Base-by-base conservation (phyloP, 2,797 vertebrate genomes). In the Amblyopsis hoosieri region DNA sequence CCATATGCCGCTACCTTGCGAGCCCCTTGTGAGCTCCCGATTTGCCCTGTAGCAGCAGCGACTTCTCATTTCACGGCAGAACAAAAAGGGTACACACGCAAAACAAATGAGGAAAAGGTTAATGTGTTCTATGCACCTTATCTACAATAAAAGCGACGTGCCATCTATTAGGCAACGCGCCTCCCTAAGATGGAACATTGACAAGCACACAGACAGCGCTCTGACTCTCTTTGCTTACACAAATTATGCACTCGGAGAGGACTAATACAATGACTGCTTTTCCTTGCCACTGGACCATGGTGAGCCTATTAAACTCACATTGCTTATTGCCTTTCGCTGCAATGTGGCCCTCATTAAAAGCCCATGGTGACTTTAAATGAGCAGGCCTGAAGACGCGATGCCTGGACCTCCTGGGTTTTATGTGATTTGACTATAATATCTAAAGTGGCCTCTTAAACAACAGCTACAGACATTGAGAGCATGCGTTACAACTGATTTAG, bases 61-160 rank as follows among this genome's bases (percentile, higher is more conserved):
- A 62, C 76, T 12, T 45, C 50, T 77, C 82, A 83, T 85, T 87
- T 81, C 69, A 64, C 12, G 4, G 53, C 56, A 72, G 72, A 84
- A 79, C 69, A 78, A 83, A 87, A 84, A 75, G 60, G 61, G 67
- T 72, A 65, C 68, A 76, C 62, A 64, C 52, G 67, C 17, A 81
- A 82, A 87, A 87, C 79, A 88, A 88, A 88, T 62, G 77, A 85
- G 67, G 60, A 63, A 87, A 91, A 90, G 89, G 87, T 91, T 89
- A 90, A 90, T 85, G 69, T 76, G 84, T 90, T 91, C 87, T 71
- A 63, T 75, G 80, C 58, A 79, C 75, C 76, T 87, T 82, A 89
- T 87, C 85, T 78, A 72, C 83, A 79, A 61, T 66, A 78, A 67
- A 76, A 76, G 71, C 45, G 70, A 78, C 76, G 56, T 45, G 75